These are phyloP conservation scores for Tychaedon coryphoeus DNA, from an alignment of 2,113 vertebrate species.

Conservation along the genomic window DNA sequence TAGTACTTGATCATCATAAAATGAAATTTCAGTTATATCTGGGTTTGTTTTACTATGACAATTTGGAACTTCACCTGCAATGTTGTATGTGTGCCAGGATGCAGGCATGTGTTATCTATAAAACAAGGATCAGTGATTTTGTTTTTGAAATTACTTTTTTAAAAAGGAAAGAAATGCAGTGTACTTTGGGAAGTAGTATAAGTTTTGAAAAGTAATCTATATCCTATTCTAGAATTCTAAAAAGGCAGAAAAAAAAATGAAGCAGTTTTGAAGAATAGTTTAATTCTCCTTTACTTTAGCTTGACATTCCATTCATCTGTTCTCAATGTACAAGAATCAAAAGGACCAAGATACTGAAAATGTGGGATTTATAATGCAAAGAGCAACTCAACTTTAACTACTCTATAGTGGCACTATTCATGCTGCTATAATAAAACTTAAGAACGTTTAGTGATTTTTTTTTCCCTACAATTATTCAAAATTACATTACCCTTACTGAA, in stretches of 20 bases:
- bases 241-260: neutral
- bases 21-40: neutral
- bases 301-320: conserved; percentile 3
- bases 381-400: conserved; percentile 73
- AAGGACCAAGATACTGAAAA: conserved; percentile 58
- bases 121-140: neutral
- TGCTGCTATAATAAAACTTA: conserved; percentile 80
- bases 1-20: neutral
- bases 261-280: neutral
- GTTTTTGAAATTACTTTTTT: neutral
- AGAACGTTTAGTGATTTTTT: conserved; percentile 78
- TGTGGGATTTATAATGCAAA: conserved; percentile 67
- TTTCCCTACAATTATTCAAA: conserved; percentile 81
- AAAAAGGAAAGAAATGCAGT: neutral
- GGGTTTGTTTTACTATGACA: neutral
- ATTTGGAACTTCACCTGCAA: neutral
- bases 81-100: neutral
- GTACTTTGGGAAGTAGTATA: neutral
- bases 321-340: conserved; percentile 15
- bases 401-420: conserved; percentile 73
- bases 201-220: neutral
- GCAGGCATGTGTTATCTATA: neutral
- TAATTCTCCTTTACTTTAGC: neutral
- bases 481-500: conserved; percentile 84
- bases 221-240: neutral